Base-by-base conservation (phyloP, 2,888 invertebrate species). In the Yponomeuta evonymella region DNA sequence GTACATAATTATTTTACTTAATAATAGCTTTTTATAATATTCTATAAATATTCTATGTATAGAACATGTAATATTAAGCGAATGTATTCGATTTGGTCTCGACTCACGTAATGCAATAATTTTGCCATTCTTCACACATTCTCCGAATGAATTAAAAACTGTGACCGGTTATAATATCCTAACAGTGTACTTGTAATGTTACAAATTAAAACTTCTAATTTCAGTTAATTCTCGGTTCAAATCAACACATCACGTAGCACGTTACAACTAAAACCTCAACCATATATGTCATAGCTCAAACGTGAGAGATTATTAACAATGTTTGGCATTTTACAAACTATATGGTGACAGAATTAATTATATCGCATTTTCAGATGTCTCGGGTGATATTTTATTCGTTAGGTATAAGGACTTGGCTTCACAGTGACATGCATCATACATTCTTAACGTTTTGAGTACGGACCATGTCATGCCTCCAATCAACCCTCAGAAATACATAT, bases 51-150 rank as follows among this genome's bases (percentile, higher is more conserved):
- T 89, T 88, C 87, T 90, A 88, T 90, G 51, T 58, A 90, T 88
- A 90, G 90, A 89, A 90, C 88, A 88, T 90, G 89, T 89, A 89
- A 86, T 88, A 88, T 88, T 89, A 90, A 89, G 91, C 88, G 88
- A 90, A 89, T 89, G 91, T 90, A 89, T 90, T 90, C 88, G 88
- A 90, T 90, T 91, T 91, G 91, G 91, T 91, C 91, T 90, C 89
- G 51, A 15, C 15, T 15, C 15, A 15, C 51, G 15, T 15, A 58
- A 58, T 58, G 85, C 85, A 82, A 8, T 75, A 83, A 75, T 77
- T 78, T 74, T 70, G 51, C 51, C 51, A 51, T 10, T 51, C 12
- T 51, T 5, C 10, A 51, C 12, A 12, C 33, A 33, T 43, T 43
- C 43, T 6, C 43, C 43, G 9, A 43, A 6, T 12, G 1, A 23